Base-by-base conservation (phyloP, 2,888 invertebrate genomes). In the Palloptera scutellata region DNA sequence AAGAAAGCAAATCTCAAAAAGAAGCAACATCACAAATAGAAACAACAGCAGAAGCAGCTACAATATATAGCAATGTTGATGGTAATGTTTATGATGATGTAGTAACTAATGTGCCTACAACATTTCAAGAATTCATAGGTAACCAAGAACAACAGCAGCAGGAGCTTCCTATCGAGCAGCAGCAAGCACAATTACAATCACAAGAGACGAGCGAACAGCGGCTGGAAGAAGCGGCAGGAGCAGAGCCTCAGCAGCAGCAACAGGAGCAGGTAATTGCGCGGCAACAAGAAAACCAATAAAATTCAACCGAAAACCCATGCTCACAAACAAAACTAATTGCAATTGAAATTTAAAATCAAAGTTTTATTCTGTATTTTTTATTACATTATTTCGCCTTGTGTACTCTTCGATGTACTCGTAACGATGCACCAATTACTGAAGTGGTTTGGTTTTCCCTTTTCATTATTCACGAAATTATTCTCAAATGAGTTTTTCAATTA, bases 241-340 rank as follows among this genome's bases (percentile, higher is more conserved):
- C 72, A 53, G 30, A 30, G 70, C 71, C 2, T 60, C 70, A 15
- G 72, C 74, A 60, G 60, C 71, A 0, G 43, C 64, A n/a, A 15
- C 70, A 72, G 6, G 30, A 10, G 65, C 79, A 15, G 78, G 77
- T 15, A 45, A 3, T 20, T 77, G 57, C 74, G 79, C 61, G 78
- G 78, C 51, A 78, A 79, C 52, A 61, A 77, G n/a, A 64, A 59
- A 30, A 30, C 30, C 30, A 30, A 59, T 43, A 64, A 40, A 57
- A 64, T 42, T 20, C 51, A 20, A 43, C 52, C 19, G 51, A 64
- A 48, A 10, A 30, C 2, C 30, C 30, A 30, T 6, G 30, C 30
- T 30, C 30, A 30, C 30, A 30, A 30, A 30, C 30, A 30, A 4
- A 30, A 30, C 30, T 4, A 30, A 30, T 30, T 30, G 30, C 6